A percentile compares a stretch with the other conserved stretches of the same genome.
phyloP scores from a whole-genome alignment of 2,113 vertebrate species.

The Limanda limanda region DNA sequence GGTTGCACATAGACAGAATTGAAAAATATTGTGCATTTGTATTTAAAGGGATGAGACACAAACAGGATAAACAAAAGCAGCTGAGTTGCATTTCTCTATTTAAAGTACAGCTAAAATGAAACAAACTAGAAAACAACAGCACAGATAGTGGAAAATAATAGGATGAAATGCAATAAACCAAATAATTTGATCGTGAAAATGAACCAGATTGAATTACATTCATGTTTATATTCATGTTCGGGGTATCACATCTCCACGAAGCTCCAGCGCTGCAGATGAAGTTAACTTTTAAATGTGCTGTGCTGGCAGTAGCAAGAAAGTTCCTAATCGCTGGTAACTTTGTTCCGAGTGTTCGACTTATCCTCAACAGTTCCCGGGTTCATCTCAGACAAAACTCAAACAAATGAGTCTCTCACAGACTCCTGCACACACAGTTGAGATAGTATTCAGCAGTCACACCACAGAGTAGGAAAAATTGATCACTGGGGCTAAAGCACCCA shows the following conservation, averaged over 20 bases:
- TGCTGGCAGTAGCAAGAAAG: conserved; percentile 3
- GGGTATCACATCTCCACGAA: not conserved
- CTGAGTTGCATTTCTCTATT: not conserved
- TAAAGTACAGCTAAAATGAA: not conserved
- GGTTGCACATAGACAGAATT: not conserved
- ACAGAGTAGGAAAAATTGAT: conserved; percentile 48
- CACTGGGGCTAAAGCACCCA: conserved; percentile 52
- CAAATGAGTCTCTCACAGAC: conserved; percentile 19
- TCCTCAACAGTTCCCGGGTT: conserved; percentile 28
- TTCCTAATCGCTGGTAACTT: conserved; percentile 21
- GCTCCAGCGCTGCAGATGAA: conserved; percentile 18
- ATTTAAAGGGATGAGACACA: not conserved
- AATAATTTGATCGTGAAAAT: not conserved
- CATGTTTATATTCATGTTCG: not conserved
- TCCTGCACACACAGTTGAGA: not conserved
- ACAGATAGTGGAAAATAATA: not conserved
- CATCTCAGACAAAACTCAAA: conserved; percentile 44
- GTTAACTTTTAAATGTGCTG: conserved; percentile 14
- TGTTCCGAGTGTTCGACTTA: conserved; percentile 24
- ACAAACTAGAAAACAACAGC: not conserved
- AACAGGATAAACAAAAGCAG: not conserved
- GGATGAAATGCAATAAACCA: not conserved
- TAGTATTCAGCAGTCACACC: conserved; percentile 10
- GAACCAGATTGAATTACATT: not conserved
- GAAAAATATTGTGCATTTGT: not conserved